Base-by-base conservation (phyloP, 37 sponge, comb jelly and placozoan species). In the Lycopodina hypogea region DNA sequence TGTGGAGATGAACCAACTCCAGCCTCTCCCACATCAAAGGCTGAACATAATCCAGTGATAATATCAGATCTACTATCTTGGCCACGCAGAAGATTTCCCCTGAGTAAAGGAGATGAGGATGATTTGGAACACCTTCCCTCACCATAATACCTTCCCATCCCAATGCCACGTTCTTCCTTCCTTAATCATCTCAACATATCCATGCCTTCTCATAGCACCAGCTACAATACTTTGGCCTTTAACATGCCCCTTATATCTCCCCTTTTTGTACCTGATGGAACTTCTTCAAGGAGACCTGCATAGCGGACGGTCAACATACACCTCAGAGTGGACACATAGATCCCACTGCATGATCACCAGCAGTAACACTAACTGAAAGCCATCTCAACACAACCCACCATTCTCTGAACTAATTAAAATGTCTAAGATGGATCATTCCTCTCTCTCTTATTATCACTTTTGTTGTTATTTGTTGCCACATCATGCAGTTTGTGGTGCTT, bases 71-170 rank as follows among this genome's bases (percentile, higher is more conserved):
- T 88, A 0, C 48, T 83, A 24, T 84, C 89, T 1, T 88, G 89
- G 89, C 68, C 64, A 22, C 75, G 69, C 12, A 51, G 89, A 30
- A 56, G 39, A 35, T 88, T 88, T 41, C 89, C 89, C 1, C 80
- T 88, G 42, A 23, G 18, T 26, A 75, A 29, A 4, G 36, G 36
- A 19, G 75, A 83, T 29, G 18, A 52, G 22, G 62, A 81, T 28
- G 87, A 60, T 0, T 69, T 87, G 26, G 22, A 24, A 48, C 65
- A 87, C 55, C 81, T 77, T 42, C 61, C 87, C 3, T 61, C 87
- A 9, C 87, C 87, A 7, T 81, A 81, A 14, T 26, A 26, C n/a
- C n/a, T n/a, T n/a, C n/a, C n/a, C n/a, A n/a, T 71, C 50, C 22
- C 8, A 1, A 2, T 24, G 1, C 32, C 34, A 1, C 42, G 42